Evolutionary conservation across 1,140 invertebrate genomes (phyloP), one percentile per base, ranked within the genome.

Genomic region (Pinna nobilis): DNA sequence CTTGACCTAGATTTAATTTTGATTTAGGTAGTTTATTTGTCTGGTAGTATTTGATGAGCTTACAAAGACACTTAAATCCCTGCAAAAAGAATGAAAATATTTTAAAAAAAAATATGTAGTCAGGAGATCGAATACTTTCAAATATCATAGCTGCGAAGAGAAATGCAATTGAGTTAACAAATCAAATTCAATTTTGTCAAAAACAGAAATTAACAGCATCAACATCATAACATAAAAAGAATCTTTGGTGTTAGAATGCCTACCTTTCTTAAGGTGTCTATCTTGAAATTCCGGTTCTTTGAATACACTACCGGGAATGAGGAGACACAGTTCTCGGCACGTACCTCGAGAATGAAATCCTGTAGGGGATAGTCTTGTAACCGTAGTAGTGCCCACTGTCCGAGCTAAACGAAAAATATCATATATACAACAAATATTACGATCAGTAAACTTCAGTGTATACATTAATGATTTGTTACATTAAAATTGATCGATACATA

Each of bases 31-130:
- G 51, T 53, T 53, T 53, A 30, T 53, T 53, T 53, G 25, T 53
- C 51, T 53, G 25, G 51, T 53, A 53, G 32, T 28, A 53, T 9
- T 53, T 30, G 32, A 53, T 25, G 25, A 53, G 18, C 32, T 53
- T 53, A 30, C 51, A 53, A 28, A 53, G n/a, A 53, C 51, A 53
- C 25, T 53, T 53, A 30, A 53, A 53, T 28, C 51, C 51, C 51
- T 53, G 51, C 18, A 53, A 53, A 15, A 20, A 53, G 32, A 53
- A 51, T 18, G 11, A 44, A 47, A 47, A 47, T 47, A 47, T 3
- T 15, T 18, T 20, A 18, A 25, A 28, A n/a, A n/a, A n/a, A n/a
- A n/a, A n/a, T n/a, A n/a, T n/a, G n/a, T n/a, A n/a, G n/a, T n/a
- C n/a, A n/a, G n/a, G n/a, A n/a, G n/a, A n/a, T n/a, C n/a, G n/a